Evolutionary conservation across 2,113 vertebrate species (phyloP).

Genomic region (Heliornis fulica): DNA sequence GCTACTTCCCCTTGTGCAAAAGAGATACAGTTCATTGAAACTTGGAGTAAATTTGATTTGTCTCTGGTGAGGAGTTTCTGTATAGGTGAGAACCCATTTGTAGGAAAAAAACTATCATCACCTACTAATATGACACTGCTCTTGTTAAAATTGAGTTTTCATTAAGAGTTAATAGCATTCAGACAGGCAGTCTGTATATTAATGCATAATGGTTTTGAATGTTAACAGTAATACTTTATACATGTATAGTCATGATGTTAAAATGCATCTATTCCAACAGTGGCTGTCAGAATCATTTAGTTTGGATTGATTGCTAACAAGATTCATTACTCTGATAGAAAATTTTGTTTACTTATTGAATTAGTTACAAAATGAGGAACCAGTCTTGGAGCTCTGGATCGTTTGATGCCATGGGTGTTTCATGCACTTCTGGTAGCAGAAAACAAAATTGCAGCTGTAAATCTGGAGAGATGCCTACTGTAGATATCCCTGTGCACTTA

Average conservation of each 20-base stretch:
- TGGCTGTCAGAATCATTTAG: not conserved
- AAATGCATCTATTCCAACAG: not conserved
- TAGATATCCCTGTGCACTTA: not conserved
- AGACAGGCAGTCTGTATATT: not conserved
- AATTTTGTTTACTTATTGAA: not conserved
- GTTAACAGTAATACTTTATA: not conserved
- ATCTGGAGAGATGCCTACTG: not conserved
- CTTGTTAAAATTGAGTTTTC: conserved; percentile 20
- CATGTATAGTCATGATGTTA: not conserved
- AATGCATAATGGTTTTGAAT: not conserved
- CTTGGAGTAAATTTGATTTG: not conserved
- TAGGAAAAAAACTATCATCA: not conserved
- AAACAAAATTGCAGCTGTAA: not conserved
- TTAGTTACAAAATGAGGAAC: not conserved
- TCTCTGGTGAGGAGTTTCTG: not conserved
- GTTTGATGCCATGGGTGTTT: not conserved
- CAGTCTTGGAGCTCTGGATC: rapidly evolving
- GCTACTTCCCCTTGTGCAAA: not conserved
- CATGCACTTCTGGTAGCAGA: not conserved
- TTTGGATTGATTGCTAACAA: not conserved
- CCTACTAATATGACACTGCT: not conserved
- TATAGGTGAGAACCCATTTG: not conserved
- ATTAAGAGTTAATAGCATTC: not conserved
- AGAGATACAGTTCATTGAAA: not conserved
- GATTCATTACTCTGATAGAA: not conserved